A percentile compares a stretch with the other conserved stretches of the same genome.
Conservation (phyloP, 1,140 invertebrate species). For the Drosophila ironensis region DNA sequence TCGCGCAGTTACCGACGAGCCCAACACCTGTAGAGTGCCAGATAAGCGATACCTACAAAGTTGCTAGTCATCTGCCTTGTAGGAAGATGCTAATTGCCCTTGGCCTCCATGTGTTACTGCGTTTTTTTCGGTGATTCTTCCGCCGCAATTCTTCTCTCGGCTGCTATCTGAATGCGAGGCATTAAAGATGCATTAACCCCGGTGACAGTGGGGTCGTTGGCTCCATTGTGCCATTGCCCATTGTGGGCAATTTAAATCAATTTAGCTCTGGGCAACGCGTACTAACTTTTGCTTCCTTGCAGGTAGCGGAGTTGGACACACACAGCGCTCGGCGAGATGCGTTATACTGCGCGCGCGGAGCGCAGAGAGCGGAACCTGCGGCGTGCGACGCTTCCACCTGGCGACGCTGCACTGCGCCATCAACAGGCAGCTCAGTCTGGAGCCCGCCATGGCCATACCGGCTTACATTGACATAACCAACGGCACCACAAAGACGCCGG, state of each 20-base stretch:
- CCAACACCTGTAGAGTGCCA: neutral
- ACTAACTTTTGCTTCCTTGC: neutral
- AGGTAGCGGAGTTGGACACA: slow-evolving; percentile 47
- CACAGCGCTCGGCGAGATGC: slow-evolving; percentile 48
- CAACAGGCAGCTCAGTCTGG: slow-evolving; percentile 28
- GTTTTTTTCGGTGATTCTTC: neutral
- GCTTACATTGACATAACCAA: slow-evolving; percentile 69
- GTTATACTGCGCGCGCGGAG: slow-evolving; percentile 33
- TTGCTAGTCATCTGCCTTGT: slow-evolving; percentile 13
- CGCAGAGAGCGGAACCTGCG: neutral
- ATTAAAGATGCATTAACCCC: slow-evolving; percentile 12
- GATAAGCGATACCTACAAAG: neutral
- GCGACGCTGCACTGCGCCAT: slow-evolving; percentile 36
- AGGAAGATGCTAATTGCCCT: slow-evolving; percentile 52
- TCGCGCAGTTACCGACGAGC: neutral
- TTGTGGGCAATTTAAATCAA: neutral
- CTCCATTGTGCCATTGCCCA: neutral
- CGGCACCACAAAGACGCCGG: slow-evolving; percentile 26
- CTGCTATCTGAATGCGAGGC: neutral
- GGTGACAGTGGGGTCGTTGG: slow-evolving; percentile 1
- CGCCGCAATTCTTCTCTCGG: slow-evolving; percentile 2
- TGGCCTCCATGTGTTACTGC: slow-evolving; percentile 16
- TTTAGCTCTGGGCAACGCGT: neutral
- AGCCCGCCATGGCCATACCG: slow-evolving; percentile 52
- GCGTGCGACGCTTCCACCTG: slow-evolving; percentile 40